phyloP scores from a whole-genome alignment of 2,797 vertebrate genomes.

The Botia almorhae region DNA sequence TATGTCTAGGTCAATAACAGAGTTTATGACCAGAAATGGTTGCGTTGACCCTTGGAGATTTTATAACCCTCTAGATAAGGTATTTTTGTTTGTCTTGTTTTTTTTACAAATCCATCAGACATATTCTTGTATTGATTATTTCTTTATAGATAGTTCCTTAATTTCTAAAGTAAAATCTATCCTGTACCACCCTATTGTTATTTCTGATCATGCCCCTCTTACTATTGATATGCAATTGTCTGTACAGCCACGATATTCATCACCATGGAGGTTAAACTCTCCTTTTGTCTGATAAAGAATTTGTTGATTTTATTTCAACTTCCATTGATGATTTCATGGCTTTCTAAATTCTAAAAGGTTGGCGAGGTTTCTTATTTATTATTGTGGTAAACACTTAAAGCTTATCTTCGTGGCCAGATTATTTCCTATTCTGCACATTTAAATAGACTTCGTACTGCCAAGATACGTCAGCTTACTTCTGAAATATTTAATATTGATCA shows the following conservation, averaged over 20 bases:
- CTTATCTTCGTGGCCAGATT: too few relatives aligned
- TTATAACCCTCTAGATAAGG: neutral
- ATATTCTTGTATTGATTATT: neutral
- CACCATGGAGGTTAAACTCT: conserved; percentile 3
- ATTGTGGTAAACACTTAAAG: neutral
- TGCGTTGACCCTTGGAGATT: neutral
- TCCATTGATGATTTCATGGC: too few relatives aligned
- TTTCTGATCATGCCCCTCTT: neutral
- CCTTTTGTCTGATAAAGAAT: neutral
- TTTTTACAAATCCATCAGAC: neutral
- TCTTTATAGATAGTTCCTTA: conserved; percentile 4
- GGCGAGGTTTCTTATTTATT: neutral
- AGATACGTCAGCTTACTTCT: neutral
- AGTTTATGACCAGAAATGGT: neutral
- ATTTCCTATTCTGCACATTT: neutral
- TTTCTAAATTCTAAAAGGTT: too few relatives aligned
- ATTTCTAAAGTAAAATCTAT: too few relatives aligned
- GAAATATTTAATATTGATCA: neutral
- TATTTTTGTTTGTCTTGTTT: neutral
- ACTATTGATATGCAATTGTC: neutral
- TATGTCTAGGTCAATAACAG: neutral
- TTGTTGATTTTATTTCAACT: neutral
- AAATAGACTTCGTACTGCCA: neutral
- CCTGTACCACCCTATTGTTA: neutral
- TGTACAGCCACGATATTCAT: neutral